These are phyloP conservation scores for Cabera pusaria DNA, from an alignment of 2,888 invertebrate species.

Conservation along the genomic window DNA sequence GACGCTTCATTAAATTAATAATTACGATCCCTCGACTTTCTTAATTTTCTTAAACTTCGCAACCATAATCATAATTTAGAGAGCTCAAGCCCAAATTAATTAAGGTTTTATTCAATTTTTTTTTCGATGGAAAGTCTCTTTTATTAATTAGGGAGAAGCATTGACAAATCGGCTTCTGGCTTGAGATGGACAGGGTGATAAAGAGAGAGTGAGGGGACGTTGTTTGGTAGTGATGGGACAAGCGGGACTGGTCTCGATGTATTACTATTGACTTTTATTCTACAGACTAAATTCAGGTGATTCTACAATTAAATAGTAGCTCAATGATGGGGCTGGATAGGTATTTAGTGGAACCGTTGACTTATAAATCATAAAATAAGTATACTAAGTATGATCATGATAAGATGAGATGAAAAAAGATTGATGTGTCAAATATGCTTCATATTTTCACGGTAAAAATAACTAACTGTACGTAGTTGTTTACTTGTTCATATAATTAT, in stretches of 20 bases:
- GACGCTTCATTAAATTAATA: conserved; percentile 36
- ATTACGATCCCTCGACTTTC: conserved; percentile 38
- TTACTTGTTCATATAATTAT: too few relatives aligned
- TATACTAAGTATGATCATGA: too few relatives aligned
- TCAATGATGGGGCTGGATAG: too few relatives aligned
- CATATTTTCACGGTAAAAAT: too few relatives aligned
- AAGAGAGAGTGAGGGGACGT: conserved; percentile 40
- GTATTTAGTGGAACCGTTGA: too few relatives aligned
- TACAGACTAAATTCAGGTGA: too few relatives aligned
- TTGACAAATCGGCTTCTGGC: conserved; percentile 80
- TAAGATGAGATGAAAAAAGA: too few relatives aligned
- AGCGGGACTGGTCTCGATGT: conserved; percentile 7
- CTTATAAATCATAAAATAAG: too few relatives aligned
- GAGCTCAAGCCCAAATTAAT: conserved; percentile 63
- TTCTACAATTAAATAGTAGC: too few relatives aligned
- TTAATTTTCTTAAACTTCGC: conserved; percentile 51
- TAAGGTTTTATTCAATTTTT: conserved; percentile 71
- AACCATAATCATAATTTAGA: conserved; percentile 40
- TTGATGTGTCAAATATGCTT: too few relatives aligned
- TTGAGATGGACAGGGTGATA: conserved; percentile 73
- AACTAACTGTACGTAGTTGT: too few relatives aligned
- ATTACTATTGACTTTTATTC: too few relatives aligned
- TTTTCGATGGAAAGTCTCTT: conserved; percentile 56
- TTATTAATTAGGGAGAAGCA: conserved; percentile 79
- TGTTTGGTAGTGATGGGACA: conserved; percentile 24